These are phyloP conservation scores for Campodea augens DNA, from an alignment of 1,140 invertebrate species.

Conservation along the genomic window DNA sequence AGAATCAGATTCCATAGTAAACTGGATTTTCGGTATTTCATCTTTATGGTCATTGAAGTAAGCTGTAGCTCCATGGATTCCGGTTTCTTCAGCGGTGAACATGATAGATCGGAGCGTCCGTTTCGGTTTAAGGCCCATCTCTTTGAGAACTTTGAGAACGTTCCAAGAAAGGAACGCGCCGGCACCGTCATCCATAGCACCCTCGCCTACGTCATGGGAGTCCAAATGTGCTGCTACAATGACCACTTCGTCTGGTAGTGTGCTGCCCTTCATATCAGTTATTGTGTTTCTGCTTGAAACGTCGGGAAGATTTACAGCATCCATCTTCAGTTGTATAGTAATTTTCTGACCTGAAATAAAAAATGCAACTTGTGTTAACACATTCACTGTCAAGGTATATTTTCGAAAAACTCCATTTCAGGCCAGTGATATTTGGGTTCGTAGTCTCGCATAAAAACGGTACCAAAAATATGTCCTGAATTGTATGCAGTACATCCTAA, in stretches of 20 bases:
- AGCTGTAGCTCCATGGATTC: constrained; percentile 38
- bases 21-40: no score
- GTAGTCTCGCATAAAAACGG: no score
- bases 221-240: constrained; percentile 70
- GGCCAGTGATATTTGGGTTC: no score
- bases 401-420: no score
- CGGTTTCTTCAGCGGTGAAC: constrained; percentile 61
- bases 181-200: constrained; percentile 73
- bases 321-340: constrained; percentile 33
- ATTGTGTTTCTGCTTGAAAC: constrained; percentile 47
- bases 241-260: constrained; percentile 41
- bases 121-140: constrained; percentile 41
- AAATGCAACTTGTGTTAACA: no score
- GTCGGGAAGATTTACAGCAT: constrained; percentile 28
- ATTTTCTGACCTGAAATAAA: constrained; percentile 26
- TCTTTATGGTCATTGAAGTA: constrained; percentile 41
- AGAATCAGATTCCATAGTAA: constrained; percentile 65
- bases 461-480: no score
- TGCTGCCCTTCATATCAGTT: constrained; percentile 43
- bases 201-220: constrained; percentile 76
- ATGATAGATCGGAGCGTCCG: no score
- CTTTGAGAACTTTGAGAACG: constrained; percentile 43
- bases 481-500: no score
- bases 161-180: constrained; percentile 65
- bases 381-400: no score